Conservation (phyloP, 2,888 invertebrate genomes). For the Ectemnius lituratus region DNA sequence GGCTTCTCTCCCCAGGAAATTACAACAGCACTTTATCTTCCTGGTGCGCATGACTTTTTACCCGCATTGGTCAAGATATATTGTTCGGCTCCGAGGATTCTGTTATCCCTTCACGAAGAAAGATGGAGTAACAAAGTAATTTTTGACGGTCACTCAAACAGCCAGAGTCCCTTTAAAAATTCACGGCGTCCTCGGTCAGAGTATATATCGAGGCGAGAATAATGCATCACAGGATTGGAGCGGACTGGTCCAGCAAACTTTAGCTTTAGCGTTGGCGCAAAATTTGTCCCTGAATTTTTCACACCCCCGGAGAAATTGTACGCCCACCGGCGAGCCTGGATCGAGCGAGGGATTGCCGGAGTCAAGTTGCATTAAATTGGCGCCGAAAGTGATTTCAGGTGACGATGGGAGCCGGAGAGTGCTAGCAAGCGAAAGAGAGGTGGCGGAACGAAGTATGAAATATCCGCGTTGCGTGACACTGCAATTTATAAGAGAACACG, state of each 20-base stretch:
- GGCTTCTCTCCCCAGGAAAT: not conserved
- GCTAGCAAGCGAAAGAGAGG: not conserved
- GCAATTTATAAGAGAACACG: constrained; percentile 46
- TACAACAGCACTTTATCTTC: not conserved
- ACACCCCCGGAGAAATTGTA: not conserved
- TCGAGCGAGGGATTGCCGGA: not conserved
- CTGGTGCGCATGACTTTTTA: not conserved
- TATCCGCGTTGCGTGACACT: constrained; percentile 58
- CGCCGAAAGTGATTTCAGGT: constrained; percentile 12
- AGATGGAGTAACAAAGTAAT: constrained; percentile 1
- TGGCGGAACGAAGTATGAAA: constrained; percentile 44
- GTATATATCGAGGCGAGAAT: too few relatives aligned
- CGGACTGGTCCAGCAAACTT: too few relatives aligned
- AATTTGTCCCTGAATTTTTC: not conserved
- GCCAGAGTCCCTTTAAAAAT: not conserved
- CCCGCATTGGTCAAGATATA: constrained; percentile 1
- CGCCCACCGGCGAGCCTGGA: not conserved
- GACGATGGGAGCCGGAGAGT: constrained; percentile 13
- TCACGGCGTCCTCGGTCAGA: not conserved
- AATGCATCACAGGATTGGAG: too few relatives aligned
- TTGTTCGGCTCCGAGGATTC: not conserved
- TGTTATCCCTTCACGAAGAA: not conserved
- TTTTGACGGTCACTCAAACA: not conserved
- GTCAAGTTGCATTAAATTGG: constrained; percentile 19
- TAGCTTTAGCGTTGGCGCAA: too few relatives aligned